A percentile compares a stretch with the other conserved stretches of the same genome.
Conservation (phyloP, 2,113 vertebrate species). For the Vulpes ferrilata region DNA sequence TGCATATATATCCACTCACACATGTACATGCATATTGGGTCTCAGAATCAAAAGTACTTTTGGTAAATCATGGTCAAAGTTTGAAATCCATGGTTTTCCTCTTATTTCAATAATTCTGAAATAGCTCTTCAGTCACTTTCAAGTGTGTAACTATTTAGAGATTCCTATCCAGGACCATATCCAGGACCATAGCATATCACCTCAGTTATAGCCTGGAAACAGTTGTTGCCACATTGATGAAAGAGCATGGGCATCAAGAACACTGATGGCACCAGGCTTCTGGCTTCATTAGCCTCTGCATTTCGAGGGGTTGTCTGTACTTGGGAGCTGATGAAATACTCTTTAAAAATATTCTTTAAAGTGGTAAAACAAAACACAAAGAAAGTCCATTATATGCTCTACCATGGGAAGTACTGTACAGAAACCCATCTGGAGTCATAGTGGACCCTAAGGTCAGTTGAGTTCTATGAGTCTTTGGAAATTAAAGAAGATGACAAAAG, state of each 20-base stretch:
- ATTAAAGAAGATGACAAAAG: not conserved
- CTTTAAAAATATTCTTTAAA: not conserved
- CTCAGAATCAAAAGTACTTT: not conserved
- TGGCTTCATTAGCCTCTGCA: not conserved
- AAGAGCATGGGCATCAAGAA: not conserved
- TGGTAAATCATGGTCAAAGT: not conserved
- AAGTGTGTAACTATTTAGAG: not conserved
- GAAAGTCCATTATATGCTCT: not conserved
- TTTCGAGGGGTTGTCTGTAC: not conserved
- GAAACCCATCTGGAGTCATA: not conserved
- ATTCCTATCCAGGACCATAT: not conserved
- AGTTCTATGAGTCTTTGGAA: not conserved
- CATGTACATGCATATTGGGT: not conserved
- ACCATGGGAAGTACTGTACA: not conserved
- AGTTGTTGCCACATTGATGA: not conserved
- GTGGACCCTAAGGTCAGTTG: not conserved
- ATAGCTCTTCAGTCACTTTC: not conserved
- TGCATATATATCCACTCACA: not conserved
- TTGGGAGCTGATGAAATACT: not conserved
- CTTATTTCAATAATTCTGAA: not conserved
- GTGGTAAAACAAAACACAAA: not conserved
- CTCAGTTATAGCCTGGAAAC: not conserved
- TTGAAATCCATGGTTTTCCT: not conserved
- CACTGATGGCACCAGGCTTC: not conserved
- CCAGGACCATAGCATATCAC: not conserved